These are phyloP conservation scores for Drosophila barbarae DNA, from an alignment of 2,888 invertebrate species.

Conservation along the genomic window DNA sequence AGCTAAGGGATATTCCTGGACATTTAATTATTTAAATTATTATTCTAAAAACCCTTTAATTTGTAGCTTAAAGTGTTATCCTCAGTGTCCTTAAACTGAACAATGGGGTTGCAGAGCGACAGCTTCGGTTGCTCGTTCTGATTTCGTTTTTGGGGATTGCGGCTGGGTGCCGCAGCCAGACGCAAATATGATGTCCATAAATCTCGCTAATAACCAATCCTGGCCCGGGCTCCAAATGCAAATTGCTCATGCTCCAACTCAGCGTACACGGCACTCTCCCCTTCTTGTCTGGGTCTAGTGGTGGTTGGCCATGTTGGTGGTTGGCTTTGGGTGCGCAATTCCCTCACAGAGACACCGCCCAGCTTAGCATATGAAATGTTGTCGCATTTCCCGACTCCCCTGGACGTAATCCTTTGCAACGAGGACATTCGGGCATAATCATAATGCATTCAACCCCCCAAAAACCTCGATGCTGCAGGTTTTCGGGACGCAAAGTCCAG, in stretches of 20 bases:
- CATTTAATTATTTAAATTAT: neutral
- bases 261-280: conserved; percentile 25
- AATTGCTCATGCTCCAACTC: conserved; percentile 77
- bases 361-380: conserved; percentile 71
- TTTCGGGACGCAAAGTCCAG: neutral
- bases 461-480: neutral
- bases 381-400: conserved; percentile 15
- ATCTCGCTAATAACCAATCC: conserved; percentile 78
- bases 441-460: conserved; percentile 65
- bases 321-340: conserved; percentile 35
- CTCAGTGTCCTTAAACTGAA: conserved; percentile 3
- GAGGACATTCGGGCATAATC: conserved; percentile 60
- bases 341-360: conserved; percentile 11
- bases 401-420: conserved; percentile 36
- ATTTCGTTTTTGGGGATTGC: conserved; percentile 13
- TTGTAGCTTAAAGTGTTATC: neutral
- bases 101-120: conserved; percentile 15
- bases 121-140: conserved; percentile 7
- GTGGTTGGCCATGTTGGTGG: conserved; percentile 47
- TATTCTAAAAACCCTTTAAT: neutral
- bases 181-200: conserved; percentile 10
- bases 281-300: conserved; percentile 35
- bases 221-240: conserved; percentile 77
- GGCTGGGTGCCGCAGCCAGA: conserved; percentile 4
- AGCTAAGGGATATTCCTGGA: neutral